Conservation (phyloP, 1,140 invertebrate genomes). For the Brachionus rubens region DNA sequence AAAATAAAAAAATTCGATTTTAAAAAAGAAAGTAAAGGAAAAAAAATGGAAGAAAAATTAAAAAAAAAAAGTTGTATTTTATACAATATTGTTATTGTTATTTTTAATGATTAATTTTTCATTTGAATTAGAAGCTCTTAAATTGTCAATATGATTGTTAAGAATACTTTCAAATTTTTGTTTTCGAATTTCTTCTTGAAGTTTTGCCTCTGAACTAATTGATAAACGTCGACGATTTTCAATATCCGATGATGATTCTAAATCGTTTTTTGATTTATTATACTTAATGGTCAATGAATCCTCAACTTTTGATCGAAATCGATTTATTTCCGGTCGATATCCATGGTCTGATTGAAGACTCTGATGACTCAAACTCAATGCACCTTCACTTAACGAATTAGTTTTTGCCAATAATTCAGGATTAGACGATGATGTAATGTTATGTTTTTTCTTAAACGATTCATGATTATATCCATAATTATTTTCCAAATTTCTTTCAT, state of each 20-base stretch:
- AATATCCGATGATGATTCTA: neutral
- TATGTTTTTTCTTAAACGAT: neutral
- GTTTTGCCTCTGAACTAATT: neutral
- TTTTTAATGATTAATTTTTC: slow-evolving; percentile 2
- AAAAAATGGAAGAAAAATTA: neutral
- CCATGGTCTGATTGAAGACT: neutral
- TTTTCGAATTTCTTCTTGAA: neutral
- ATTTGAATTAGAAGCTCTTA: neutral
- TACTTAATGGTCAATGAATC: slow-evolving; percentile 2
- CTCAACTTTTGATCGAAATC: slow-evolving; percentile 9
- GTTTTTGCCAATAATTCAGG: neutral
- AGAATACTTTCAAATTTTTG: slow-evolving; percentile 21
- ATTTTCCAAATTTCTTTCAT: no score
- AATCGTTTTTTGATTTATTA: neutral
- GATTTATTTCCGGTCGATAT: neutral
- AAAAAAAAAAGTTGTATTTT: slow-evolving; percentile 10
- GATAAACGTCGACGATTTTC: slow-evolving; percentile 2
- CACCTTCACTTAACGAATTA: neutral
- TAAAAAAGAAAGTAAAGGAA: neutral
- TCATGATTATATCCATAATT: no score
- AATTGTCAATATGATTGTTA: slow-evolving; percentile 16
- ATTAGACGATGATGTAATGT: neutral
- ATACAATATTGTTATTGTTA: slow-evolving; percentile 19
- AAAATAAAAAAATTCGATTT: slow-evolving; percentile 23
- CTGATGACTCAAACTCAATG: slow-evolving; percentile 11